Evolutionary conservation across 2,113 vertebrate genomes (phyloP), one percentile per base, ranked within the genome.

Genomic region (Coptodon bakossiorum): DNA sequence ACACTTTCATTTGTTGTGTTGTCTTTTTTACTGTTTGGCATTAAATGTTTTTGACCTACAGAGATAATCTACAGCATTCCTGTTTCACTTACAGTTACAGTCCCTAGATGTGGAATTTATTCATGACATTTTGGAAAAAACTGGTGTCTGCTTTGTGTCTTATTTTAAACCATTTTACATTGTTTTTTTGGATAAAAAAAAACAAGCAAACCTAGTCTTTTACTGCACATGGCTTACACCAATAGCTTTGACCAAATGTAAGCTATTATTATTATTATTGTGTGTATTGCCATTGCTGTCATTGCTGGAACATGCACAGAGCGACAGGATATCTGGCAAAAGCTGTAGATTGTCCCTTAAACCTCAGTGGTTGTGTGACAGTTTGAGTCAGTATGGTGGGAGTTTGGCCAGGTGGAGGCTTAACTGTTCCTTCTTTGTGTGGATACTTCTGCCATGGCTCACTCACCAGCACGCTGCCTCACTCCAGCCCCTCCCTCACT

Each of bases 391-490:
- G 40, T 81, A 24, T 81, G 43, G 27, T 76, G 59, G 84, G 83
- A 86, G 66, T 83, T 85, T 83, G 36, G 36, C 24, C 38, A 73
- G 63, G 63, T 89, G 90, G 84, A 87, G 85, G 88, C 86, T 86
- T 78, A 73, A 89, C 85, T 85, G 85, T 87, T 86, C 38, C 84
- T 48, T 82, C 79, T 85, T 90, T 90, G 85, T 78, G 79, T 88
- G 81, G 83, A 90, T 68, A 57, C 85, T 89, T 89, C 79, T 53
- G 63, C 78, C 84, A 81, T 81, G 80, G 66, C 85, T 90, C 59
- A 56, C 73, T 88, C 83, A 86, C 85, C 88, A 83, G 83, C 88
- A 92, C 86, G 31, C 89, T 88, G 84, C 87, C 89, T 89, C 83
- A 76, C 84, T 90, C 87, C 80, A 82, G 52, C 66, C 56, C 73